These are phyloP conservation scores for Bradypodion pumilum DNA, from an alignment of 2,797 vertebrate genomes.

Conservation along the genomic window DNA sequence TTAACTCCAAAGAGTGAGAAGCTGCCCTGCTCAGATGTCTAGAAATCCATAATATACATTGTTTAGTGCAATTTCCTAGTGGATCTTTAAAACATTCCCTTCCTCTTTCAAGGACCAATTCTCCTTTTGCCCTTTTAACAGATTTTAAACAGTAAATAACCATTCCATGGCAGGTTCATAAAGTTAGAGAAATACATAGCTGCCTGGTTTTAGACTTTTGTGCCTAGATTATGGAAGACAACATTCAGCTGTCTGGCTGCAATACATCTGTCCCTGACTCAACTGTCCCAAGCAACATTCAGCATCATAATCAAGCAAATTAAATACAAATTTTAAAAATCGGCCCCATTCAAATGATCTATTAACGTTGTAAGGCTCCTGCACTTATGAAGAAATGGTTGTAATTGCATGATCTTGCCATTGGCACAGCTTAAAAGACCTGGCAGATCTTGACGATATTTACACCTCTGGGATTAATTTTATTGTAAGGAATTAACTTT, in stretches of 20 bases:
- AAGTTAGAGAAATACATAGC: constrained; percentile 6
- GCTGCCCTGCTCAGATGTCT: no score
- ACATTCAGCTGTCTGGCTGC: not conserved
- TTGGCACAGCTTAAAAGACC: constrained; percentile 69
- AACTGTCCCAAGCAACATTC: constrained; percentile 56
- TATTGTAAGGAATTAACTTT: constrained; percentile 67
- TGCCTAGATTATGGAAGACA: constrained; percentile 27
- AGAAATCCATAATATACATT: no score
- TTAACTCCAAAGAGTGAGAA: no score
- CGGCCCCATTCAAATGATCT: constrained; percentile 74
- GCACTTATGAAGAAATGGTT: constrained; percentile 70
- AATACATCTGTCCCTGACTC: constrained; percentile 35
- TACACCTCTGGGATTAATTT: constrained; percentile 63
- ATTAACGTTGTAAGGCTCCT: constrained; percentile 71
- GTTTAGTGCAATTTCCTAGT: not conserved
- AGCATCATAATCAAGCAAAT: constrained; percentile 72
- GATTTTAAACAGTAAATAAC: no score
- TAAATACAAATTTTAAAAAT: constrained; percentile 78
- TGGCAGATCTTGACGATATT: constrained; percentile 63
- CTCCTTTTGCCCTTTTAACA: not conserved
- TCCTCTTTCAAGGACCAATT: not conserved
- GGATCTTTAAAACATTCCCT: not conserved
- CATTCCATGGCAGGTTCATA: not conserved
- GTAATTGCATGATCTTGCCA: constrained; percentile 73
- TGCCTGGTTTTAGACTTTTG: constrained; percentile 47